Evolutionary conservation across 2,797 vertebrate species (phyloP), one percentile per base, ranked within the genome.

Genomic region (Fratercula arctica): DNA sequence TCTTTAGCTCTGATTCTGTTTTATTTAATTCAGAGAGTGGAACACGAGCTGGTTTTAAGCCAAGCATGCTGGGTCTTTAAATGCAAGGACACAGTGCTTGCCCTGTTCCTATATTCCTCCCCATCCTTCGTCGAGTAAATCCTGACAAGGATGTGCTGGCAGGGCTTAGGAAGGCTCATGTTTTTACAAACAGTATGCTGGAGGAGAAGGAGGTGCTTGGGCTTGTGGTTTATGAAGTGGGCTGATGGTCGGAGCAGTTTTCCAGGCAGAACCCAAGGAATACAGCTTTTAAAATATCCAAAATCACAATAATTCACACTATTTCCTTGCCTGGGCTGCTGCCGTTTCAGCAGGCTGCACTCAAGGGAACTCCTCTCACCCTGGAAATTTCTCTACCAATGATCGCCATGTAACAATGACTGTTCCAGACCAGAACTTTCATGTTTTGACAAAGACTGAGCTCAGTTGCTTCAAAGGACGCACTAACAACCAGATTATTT

Each of bases 21-120:
- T 86, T 15, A 46, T 75, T 82, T 81, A 35, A 37, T 76, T 78
- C 66, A 69, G 51, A 31, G 41, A 57, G 37, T 12, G 20, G 59
- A 63, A 91, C n/a, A 69, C 4, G 28, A 94, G 56, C 31, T 91
- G 59, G 8, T 73, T 83, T 85, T 24, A 93, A 73, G 46, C 25
- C 2, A 3, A 63, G 26, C 68, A 45, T 28, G 18, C 12, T 78
- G 72, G 39, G 37, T 76, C 6, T 1, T 16, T 72, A 91, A 73
- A 26, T 3, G 19, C 46, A 83, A 77, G 37, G 68, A 57, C 2
- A 2, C 3, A 3, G 13, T 4, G 5, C 66, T 87, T 78, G 39
- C 23, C 24, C 35, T 76, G 19, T 37, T 86, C 21, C 31, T 85
- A 2, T 48, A 66, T 76, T 76, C 39, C 25, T 69, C 35, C 16